Conservation (phyloP, 2,113 vertebrate species). For the Tursiops truncatus region DNA sequence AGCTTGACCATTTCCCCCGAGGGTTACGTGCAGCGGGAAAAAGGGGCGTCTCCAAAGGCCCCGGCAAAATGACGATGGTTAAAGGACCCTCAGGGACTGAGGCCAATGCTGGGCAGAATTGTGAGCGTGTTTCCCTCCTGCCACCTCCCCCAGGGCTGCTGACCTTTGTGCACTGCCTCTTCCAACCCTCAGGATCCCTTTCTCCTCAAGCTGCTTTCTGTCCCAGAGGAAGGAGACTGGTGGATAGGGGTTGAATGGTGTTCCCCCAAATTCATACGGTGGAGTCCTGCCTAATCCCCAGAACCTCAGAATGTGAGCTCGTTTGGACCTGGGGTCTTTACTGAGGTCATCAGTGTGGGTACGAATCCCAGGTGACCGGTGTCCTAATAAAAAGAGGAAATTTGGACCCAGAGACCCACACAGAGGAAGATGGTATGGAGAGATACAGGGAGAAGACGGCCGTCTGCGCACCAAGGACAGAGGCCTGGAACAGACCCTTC, state of each 20-base stretch:
- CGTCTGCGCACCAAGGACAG: not conserved
- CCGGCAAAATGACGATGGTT: fast-evolving
- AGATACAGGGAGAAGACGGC: not conserved
- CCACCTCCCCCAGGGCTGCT: too few species aligned
- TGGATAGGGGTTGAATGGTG: not conserved
- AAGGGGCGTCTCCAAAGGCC: fast-evolving
- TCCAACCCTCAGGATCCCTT: not conserved
- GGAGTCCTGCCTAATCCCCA: too few species aligned
- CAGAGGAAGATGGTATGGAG: fast-evolving
- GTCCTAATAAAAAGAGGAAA: not conserved
- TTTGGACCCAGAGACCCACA: not conserved
- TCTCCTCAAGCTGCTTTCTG: not conserved
- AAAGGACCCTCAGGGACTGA: not conserved
- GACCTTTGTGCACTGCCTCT: not conserved
- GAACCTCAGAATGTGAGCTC: not conserved
- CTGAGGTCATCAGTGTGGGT: not conserved
- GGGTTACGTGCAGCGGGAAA: fast-evolving
- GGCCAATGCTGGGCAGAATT: not conserved
- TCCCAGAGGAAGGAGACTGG: not conserved
- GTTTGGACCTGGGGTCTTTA: not conserved
- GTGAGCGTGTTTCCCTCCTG: fast-evolving
- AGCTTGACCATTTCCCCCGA: fast-evolving
- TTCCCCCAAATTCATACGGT: not conserved
- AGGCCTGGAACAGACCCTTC: not conserved
- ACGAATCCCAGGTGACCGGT: fast-evolving